Evolutionary conservation across 1,140 invertebrate species (phyloP).

Genomic region (Papilio polytes): DNA sequence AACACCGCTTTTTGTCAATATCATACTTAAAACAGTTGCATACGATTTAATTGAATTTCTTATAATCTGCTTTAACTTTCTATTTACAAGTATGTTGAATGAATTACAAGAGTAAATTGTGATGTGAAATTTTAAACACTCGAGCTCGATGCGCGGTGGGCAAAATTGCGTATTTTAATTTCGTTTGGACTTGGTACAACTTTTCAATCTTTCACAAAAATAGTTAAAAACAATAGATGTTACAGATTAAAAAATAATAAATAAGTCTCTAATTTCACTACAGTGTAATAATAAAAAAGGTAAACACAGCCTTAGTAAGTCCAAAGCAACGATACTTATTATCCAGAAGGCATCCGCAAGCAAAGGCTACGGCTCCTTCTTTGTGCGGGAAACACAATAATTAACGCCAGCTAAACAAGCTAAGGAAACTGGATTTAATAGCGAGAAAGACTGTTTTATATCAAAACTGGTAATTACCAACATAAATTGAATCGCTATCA

Average conservation of each 20-base stretch:
- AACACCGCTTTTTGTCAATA: slow-evolving; percentile 5
- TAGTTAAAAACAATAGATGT: background rate
- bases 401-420: slow-evolving; percentile 22
- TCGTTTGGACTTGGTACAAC: background rate
- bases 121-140: background rate
- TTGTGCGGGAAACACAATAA: slow-evolving; percentile 30
- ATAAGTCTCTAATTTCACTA: background rate
- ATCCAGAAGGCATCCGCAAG: slow-evolving; percentile 17
- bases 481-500: background rate
- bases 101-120: background rate
- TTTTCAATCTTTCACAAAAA: background rate
- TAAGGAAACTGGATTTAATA: slow-evolving; percentile 33
- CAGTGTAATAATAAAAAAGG: background rate
- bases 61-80: background rate
- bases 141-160: background rate
- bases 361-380: slow-evolving; percentile 29
- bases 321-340: background rate
- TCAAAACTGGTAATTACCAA: slow-evolving; percentile 9
- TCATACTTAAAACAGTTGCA: background rate
- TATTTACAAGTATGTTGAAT: background rate
- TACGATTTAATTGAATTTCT: background rate
- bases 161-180: background rate
- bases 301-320: background rate
- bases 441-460: slow-evolving; percentile 18
- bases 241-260: background rate